phyloP scores from a whole-genome alignment of 2,113 vertebrate genomes.

The Burhinus oedicnemus region DNA sequence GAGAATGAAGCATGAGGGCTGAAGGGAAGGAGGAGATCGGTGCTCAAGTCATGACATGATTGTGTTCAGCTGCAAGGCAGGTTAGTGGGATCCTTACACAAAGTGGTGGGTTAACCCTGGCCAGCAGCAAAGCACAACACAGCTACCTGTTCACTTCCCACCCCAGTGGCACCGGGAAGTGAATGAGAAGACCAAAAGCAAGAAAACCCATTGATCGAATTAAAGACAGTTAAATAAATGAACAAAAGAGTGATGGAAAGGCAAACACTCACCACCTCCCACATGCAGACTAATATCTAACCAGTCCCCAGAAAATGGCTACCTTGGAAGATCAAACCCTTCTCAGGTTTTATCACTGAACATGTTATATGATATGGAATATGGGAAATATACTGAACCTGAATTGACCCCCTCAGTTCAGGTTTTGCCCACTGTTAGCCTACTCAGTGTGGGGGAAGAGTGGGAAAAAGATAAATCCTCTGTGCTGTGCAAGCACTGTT shows the following conservation, averaged over 20 bases:
- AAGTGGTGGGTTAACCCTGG: background rate
- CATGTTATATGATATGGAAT: background rate
- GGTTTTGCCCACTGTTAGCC: background rate
- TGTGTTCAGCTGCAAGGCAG: background rate
- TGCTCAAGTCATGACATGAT: background rate
- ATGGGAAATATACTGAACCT: background rate
- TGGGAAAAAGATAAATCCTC: background rate
- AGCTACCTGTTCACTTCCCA: background rate
- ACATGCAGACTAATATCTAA: background rate
- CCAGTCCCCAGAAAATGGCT: background rate
- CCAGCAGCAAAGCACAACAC: background rate
- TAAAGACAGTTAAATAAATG: background rate
- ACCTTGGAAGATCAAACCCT: background rate
- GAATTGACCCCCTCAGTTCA: background rate
- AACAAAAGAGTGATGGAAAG: background rate
- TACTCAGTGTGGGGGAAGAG: background rate
- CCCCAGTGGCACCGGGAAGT: too few species aligned
- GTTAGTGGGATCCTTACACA: background rate
- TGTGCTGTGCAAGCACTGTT: background rate
- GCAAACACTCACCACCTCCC: background rate
- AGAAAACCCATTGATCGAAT: background rate
- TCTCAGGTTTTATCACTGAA: background rate
- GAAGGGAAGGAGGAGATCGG: background rate
- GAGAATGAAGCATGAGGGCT: background rate
- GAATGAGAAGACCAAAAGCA: background rate